These are phyloP conservation scores for Australoheros facetus DNA, from an alignment of 2,797 vertebrate genomes.

Conservation along the genomic window DNA sequence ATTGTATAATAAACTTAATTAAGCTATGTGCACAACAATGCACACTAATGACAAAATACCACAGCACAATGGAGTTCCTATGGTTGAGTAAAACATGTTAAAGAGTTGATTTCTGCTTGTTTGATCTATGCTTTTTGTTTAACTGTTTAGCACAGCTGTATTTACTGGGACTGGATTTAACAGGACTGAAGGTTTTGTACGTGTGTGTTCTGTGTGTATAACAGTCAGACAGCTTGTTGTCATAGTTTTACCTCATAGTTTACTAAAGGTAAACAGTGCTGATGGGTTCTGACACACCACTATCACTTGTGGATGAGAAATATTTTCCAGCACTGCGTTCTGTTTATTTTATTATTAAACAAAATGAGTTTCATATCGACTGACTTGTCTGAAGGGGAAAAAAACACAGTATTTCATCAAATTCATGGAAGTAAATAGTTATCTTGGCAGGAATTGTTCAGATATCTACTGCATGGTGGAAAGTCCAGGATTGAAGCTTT, in stretches of 20 bases:
- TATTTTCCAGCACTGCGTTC: not conserved
- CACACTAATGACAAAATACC: not conserved
- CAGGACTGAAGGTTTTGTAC: conserved; percentile 7
- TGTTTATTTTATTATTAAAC: conserved; percentile 8
- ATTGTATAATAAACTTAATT: not conserved
- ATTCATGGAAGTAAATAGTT: conserved; percentile 10
- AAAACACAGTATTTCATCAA: not conserved
- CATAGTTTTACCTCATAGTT: conserved; percentile 21
- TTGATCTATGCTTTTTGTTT: not conserved
- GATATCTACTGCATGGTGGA: conserved; percentile 6
- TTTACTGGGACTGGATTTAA: not conserved
- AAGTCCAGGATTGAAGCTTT: conserved; percentile 35
- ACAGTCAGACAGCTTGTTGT: not conserved
- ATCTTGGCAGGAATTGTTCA: not conserved
- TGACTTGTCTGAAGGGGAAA: not conserved
- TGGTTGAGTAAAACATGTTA: too few relatives aligned
- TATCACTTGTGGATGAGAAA: not conserved
- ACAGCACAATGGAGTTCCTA: not conserved
- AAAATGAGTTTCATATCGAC: not conserved
- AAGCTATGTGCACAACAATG: not conserved
- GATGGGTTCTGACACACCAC: not conserved
- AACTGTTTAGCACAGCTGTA: not conserved
- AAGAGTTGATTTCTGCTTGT: not conserved
- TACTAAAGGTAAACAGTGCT: conserved; percentile 13
- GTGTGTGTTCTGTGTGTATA: not conserved